phyloP scores from a whole-genome alignment of 2,888 invertebrate genomes.

The Ischnura elegans region DNA sequence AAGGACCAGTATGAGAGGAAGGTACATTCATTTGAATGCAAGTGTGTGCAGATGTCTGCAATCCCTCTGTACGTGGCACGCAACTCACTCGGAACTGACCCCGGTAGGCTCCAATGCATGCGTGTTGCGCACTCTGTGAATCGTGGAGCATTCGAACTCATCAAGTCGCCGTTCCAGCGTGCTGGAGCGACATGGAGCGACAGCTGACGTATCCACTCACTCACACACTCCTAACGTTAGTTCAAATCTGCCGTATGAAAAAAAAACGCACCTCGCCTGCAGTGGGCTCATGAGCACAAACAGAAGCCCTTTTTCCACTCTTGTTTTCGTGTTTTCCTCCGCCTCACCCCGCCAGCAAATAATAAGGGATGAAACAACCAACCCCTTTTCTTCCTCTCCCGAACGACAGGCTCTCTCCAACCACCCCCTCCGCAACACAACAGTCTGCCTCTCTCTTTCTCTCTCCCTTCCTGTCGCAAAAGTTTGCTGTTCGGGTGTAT shows the following conservation, averaged over 20 bases:
- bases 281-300: neutral
- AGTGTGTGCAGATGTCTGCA: too few species aligned
- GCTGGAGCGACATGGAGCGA: neutral
- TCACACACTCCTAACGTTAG: neutral
- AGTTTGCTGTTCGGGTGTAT: conserved; percentile 1
- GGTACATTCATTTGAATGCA: neutral
- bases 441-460: neutral
- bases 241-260: neutral
- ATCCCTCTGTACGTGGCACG: too few species aligned
- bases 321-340: neutral
- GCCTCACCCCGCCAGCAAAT: neutral
- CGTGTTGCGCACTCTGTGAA: neutral
- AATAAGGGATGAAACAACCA: conserved; percentile 1
- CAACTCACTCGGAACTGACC: too few species aligned
- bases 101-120: neutral
- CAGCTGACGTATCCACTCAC: neutral
- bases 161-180: neutral
- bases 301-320: neutral
- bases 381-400: neutral
- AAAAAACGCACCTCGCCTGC: neutral
- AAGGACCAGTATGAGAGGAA: too few species aligned
- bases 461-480: neutral
- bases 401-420: neutral
- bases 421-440: neutral
- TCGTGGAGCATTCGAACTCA: neutral